Conservation (phyloP, 2,888 invertebrate genomes). For the Dynastes maya region DNA sequence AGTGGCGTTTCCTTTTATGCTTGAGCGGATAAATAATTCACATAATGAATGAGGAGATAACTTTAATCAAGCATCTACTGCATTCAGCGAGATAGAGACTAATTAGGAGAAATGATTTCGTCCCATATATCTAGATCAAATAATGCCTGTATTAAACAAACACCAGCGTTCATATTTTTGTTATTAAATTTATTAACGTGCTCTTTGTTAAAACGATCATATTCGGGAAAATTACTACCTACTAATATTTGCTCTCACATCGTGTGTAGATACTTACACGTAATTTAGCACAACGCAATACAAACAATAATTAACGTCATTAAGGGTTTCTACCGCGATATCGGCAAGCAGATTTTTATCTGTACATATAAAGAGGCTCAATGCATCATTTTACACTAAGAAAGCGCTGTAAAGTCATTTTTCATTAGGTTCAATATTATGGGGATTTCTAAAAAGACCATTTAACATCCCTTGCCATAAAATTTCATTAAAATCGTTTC, state of each 20-base stretch:
- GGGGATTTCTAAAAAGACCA: no score
- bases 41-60: conserved; percentile 25
- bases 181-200: conserved; percentile 9
- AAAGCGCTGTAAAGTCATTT: no score
- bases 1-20: background rate
- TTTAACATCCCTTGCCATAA: no score
- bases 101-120: conserved; percentile 17
- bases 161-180: conserved; percentile 2
- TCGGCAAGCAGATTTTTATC: no score
- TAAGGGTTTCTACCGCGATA: no score
- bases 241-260: background rate
- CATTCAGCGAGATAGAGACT: background rate
- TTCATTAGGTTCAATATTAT: no score
- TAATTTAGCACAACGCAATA: no score
- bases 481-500: no score
- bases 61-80: conserved; percentile 17
- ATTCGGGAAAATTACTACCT: background rate
- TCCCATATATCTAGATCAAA: conserved; percentile 18
- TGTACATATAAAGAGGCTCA: no score
- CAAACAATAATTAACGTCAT: no score
- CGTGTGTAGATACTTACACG: no score
- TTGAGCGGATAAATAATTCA: conserved; percentile 8
- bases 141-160: background rate
- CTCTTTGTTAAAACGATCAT: background rate
- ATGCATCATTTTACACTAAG: no score